A percentile compares a stretch with the other conserved stretches of the same genome.
These are phyloP conservation scores for Cavia aperea DNA, from an alignment of 2,113 vertebrate genomes.

Conservation along the genomic window DNA sequence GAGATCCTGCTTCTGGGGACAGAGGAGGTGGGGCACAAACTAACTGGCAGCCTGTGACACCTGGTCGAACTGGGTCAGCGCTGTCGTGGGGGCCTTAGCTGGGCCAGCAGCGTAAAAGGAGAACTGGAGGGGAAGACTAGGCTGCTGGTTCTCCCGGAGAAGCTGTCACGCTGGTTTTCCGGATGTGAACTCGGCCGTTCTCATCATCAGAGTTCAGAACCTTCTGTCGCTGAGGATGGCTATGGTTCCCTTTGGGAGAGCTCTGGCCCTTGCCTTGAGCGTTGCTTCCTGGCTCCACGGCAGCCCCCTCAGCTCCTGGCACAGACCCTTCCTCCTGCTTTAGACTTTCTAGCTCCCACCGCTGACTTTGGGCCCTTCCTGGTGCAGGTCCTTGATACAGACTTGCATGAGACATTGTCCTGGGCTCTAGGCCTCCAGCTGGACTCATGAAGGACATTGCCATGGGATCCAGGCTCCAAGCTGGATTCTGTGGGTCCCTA, in stretches of 20 bases:
- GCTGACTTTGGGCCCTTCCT: not conserved
- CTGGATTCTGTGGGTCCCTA: not conserved
- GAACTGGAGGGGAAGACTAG: not conserved
- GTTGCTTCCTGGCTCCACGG: not conserved
- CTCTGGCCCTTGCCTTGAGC: not conserved
- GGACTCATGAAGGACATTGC: too few relatives aligned
- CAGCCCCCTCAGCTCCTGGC: too few relatives aligned
- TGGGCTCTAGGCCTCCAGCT: not conserved
- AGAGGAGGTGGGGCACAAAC: not conserved
- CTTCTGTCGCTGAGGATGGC: too few relatives aligned
- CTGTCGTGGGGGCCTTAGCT: not conserved
- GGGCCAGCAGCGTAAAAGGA: not conserved
- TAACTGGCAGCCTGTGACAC: not conserved
- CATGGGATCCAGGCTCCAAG: too few relatives aligned
- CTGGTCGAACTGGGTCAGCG: too few relatives aligned
- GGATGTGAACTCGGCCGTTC: not conserved
- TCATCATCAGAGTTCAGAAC: not conserved
- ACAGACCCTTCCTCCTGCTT: not conserved
- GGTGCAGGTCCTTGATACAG: not conserved
- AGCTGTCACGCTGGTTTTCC: not conserved
- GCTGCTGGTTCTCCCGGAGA: not conserved
- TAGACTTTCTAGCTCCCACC: not conserved
- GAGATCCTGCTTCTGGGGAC: not conserved
- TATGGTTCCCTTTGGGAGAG: not conserved
- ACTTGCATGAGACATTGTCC: not conserved